Conservation (phyloP, 2,113 vertebrate species). For the Chaetodon trifascialis region DNA sequence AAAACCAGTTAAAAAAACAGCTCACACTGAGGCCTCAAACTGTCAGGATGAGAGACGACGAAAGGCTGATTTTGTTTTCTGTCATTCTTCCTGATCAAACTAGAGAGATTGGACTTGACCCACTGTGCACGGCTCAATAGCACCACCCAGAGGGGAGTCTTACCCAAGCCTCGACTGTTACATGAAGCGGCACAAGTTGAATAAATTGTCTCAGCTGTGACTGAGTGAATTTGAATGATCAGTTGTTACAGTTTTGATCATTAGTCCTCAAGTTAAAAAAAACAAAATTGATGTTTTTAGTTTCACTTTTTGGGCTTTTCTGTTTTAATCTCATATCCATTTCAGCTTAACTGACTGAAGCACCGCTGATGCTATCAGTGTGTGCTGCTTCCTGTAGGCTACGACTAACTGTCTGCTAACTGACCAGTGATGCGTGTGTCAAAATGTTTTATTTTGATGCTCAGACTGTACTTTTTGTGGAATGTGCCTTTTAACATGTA, state of each 20-base stretch:
- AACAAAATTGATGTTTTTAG: neutral
- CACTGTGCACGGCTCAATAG: neutral
- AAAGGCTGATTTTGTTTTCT: constrained; percentile 4
- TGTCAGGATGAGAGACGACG: constrained; percentile 15
- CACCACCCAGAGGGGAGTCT: constrained; percentile 28
- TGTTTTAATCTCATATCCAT: neutral
- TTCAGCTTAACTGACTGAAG: constrained; percentile 18
- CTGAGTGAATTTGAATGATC: constrained; percentile 9
- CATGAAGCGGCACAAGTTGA: neutral
- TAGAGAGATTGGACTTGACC: neutral
- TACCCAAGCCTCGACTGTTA: neutral
- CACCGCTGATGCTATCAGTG: constrained; percentile 7
- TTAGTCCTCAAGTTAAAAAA: constrained; percentile 10
- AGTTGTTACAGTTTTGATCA: constrained; percentile 27
- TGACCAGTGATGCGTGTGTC: constrained; percentile 26
- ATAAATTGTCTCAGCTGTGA: constrained; percentile 1
- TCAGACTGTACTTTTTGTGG: constrained; percentile 16
- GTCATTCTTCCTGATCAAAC: constrained; percentile 6
- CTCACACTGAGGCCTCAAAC: constrained; percentile 6
- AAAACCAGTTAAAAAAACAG: constrained; percentile 8
- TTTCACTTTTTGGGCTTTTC: neutral
- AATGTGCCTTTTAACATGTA: constrained; percentile 14
- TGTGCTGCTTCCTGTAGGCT: constrained; percentile 11
- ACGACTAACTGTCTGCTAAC: constrained; percentile 26
- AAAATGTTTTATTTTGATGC: constrained; percentile 19